Evolutionary conservation across 2,888 invertebrate genomes (phyloP).

Genomic region (Dicycla oo): DNA sequence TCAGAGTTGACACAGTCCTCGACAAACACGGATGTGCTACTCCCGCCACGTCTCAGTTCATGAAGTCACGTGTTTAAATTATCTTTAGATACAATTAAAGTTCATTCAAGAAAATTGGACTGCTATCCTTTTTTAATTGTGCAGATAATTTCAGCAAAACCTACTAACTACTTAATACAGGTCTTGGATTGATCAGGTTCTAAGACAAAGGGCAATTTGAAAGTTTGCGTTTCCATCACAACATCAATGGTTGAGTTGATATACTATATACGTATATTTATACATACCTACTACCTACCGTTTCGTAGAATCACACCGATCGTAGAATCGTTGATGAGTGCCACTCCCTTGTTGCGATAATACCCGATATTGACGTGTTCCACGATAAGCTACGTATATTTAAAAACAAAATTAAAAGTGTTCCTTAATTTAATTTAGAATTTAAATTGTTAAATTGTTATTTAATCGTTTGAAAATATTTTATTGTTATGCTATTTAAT

Average conservation of each 20-base stretch:
- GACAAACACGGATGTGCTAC: neutral
- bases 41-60: neutral
- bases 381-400: no score
- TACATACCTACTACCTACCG: no score
- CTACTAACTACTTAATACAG: neutral
- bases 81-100: neutral
- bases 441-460: no score
- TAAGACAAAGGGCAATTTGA: neutral
- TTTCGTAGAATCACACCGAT: no score
- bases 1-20: constrained; percentile 14
- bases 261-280: neutral
- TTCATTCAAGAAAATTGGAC: neutral
- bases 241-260: constrained; percentile 2
- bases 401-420: no score
- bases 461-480: no score
- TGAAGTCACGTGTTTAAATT: neutral
- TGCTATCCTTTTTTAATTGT: neutral
- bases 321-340: no score
- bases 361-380: no score
- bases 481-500: no score
- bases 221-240: neutral
- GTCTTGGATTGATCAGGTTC: neutral
- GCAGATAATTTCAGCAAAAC: neutral
- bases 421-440: no score
- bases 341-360: no score